A percentile compares a stretch with the other conserved stretches of the same genome.
Evolutionary conservation across 2,888 invertebrate genomes (phyloP).

Genomic region (Ceraclea dissimilis): DNA sequence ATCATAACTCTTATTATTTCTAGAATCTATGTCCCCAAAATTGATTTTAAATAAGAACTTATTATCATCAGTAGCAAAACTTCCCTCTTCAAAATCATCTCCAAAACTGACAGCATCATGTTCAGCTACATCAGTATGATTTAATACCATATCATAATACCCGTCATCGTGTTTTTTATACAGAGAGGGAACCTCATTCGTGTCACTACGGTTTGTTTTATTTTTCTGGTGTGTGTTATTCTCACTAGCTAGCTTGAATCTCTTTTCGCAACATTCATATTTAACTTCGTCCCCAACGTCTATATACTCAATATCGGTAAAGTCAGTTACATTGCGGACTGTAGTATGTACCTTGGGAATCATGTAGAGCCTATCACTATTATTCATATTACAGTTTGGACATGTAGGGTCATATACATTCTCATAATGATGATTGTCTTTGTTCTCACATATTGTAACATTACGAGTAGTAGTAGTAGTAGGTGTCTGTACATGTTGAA

Average conservation of each 20-base stretch:
- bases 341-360: no score
- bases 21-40: conserved; percentile 21
- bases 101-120: conserved; percentile 31
- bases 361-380: no score
- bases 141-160: conserved; percentile 11
- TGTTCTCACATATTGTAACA: not conserved
- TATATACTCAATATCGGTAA: not conserved
- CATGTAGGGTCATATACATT: conserved; percentile 12
- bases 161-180: conserved; percentile 10
- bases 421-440: conserved; percentile 14
- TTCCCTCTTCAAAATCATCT: conserved; percentile 31
- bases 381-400: conserved; percentile 5
- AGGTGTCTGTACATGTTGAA: not conserved
- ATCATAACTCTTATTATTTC: conserved; percentile 23
- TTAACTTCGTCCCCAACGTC: conserved; percentile 1
- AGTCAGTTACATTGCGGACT: no score
- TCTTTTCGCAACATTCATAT: not conserved
- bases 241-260: conserved; percentile 1
- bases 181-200: not conserved
- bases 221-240: not conserved
- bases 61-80: conserved; percentile 15
- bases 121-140: conserved; percentile 4
- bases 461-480: not conserved
- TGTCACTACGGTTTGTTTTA: not conserved
- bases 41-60: conserved; percentile 21